phyloP scores from a whole-genome alignment of 2,888 invertebrate species.

The Nomada lathburiana region DNA sequence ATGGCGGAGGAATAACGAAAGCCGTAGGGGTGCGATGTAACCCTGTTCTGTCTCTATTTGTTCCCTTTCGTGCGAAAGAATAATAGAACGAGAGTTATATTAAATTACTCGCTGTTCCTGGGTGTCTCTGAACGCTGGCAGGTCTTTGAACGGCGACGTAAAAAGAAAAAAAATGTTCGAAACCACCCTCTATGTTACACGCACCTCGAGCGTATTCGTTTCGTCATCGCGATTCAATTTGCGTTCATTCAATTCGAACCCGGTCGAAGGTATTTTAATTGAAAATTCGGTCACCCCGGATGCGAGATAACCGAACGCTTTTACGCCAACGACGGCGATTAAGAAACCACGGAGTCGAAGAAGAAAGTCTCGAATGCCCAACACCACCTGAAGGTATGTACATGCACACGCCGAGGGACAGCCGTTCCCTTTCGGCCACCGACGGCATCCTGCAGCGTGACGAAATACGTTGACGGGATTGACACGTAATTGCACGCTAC shows the following conservation, averaged over 20 bases:
- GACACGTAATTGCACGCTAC: slow-evolving; percentile 72
- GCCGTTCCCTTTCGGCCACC: slow-evolving; percentile 49
- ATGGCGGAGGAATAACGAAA: slow-evolving; percentile 62
- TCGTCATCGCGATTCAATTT: no score
- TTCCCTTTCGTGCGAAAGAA: slow-evolving; percentile 55
- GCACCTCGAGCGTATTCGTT: no score
- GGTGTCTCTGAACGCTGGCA: not conserved
- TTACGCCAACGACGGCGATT: not conserved
- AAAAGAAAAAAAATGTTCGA: not conserved
- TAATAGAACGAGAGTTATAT: slow-evolving; percentile 37
- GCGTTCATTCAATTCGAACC: no score
- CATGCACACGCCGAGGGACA: not conserved
- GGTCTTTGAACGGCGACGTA: slow-evolving; percentile 29
- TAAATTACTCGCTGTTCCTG: slow-evolving; percentile 20
- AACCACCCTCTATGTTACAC: no score
- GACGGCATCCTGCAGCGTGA: slow-evolving; percentile 64
- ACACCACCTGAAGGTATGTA: not conserved
- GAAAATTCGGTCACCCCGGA: no score
- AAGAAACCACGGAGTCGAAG: slow-evolving; percentile 7
- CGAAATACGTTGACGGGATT: slow-evolving; percentile 73
- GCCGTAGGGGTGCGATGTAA: slow-evolving; percentile 73
- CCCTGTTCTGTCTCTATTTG: slow-evolving; percentile 71
- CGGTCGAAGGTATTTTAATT: no score
- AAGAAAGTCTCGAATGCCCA: slow-evolving; percentile 26
- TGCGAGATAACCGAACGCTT: no score